These are phyloP conservation scores for Characodon lateralis DNA, from an alignment of 2,797 vertebrate genomes.

Conservation along the genomic window DNA sequence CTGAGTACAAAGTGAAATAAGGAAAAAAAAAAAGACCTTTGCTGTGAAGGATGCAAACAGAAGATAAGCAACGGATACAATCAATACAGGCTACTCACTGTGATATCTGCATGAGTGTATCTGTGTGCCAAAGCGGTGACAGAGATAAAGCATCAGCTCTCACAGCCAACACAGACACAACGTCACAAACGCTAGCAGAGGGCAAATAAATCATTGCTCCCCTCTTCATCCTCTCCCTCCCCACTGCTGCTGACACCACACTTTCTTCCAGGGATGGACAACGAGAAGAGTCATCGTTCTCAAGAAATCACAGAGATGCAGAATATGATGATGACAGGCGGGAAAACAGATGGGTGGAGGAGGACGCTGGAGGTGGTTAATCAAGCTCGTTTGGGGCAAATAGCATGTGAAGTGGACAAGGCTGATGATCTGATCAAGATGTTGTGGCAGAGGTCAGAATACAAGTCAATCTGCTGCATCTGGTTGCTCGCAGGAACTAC, in stretches of 20 bases:
- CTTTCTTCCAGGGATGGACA: constrained; percentile 7
- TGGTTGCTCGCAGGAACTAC: neutral
- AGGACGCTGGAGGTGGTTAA: constrained; percentile 14
- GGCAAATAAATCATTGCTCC: constrained; percentile 16
- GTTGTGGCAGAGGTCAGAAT: constrained; percentile 11
- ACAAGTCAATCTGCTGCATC: constrained; percentile 11
- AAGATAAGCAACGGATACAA: neutral
- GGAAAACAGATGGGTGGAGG: constrained; percentile 33
- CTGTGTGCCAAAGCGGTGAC: constrained; percentile 18
- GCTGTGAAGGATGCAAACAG: neutral
- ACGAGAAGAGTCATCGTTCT: constrained; percentile 21
- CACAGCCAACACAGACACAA: constrained; percentile 1
- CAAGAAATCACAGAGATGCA: constrained; percentile 1
- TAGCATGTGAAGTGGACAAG: constrained; percentile 24
- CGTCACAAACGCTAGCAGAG: constrained; percentile 27
- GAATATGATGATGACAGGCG: constrained; percentile 21
- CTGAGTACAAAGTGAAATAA: constrained; percentile 2
- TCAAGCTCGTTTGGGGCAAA: constrained; percentile 34
- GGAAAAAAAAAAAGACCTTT: neutral
- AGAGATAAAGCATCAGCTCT: constrained; percentile 27
- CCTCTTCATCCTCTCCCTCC: neutral
- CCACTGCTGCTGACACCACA: constrained; percentile 39
- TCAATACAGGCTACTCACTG: constrained; percentile 2
- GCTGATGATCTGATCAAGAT: constrained; percentile 26
- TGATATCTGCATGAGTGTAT: neutral